A percentile compares a stretch with the other conserved stretches of the same genome.
Evolutionary conservation across 2,888 invertebrate genomes (phyloP).

Genomic region (Drosophila peninsularis): DNA sequence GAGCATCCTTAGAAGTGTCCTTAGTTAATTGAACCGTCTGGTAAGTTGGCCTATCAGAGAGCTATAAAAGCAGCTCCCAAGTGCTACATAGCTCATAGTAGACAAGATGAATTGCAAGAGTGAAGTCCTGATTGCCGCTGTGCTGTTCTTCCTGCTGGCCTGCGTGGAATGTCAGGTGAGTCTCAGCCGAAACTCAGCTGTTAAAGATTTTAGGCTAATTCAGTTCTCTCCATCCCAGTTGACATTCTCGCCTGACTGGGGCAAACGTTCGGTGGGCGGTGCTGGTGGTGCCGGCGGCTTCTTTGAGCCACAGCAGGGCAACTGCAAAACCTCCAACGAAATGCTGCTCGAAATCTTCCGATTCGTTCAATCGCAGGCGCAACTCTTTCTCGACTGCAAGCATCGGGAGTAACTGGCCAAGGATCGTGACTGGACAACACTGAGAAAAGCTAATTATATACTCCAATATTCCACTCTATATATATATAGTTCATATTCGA

Average conservation of each 20-base stretch:
- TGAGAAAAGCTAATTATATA: conserved; percentile 18
- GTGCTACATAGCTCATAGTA: conserved; percentile 19
- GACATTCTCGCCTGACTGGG: conserved; percentile 83
- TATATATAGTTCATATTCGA: conserved; percentile 32
- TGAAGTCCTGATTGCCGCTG: conserved; percentile 67
- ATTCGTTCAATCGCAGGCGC: conserved; percentile 82
- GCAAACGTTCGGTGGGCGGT: conserved; percentile 75
- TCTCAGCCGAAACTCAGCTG: neutral
- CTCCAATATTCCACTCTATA: conserved; percentile 14
- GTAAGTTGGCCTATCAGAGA: neutral
- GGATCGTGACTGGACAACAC: neutral
- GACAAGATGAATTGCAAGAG: conserved; percentile 75
- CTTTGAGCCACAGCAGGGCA: conserved; percentile 76
- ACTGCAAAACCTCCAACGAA: conserved; percentile 82
- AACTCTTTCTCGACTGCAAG: conserved; percentile 81
- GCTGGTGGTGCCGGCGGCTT: conserved; percentile 55
- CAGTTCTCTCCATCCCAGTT: conserved; percentile 45
- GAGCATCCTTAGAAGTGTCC: conserved; percentile 49
- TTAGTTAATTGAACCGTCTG: conserved; percentile 50
- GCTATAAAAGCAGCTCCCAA: conserved; percentile 49
- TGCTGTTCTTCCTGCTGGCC: conserved; percentile 70
- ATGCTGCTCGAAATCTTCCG: conserved; percentile 83
- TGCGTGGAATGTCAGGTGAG: conserved; percentile 75
- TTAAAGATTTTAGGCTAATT: neutral
- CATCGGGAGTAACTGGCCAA: conserved; percentile 75